phyloP scores from a whole-genome alignment of 1,140 invertebrate species.

The Cyphomyrmex costatus region DNA sequence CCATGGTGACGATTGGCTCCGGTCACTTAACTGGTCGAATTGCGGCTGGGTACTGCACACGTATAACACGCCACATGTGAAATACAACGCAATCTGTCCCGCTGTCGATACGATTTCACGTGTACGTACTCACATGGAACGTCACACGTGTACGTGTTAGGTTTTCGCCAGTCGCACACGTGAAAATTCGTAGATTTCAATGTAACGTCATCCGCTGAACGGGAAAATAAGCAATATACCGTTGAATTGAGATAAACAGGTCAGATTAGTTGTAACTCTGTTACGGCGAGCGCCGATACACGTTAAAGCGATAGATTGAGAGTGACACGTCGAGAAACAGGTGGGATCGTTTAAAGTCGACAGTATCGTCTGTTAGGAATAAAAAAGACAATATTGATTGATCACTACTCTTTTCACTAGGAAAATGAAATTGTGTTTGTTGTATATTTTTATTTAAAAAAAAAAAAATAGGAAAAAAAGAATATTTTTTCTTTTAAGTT shows the following conservation, averaged over 20 bases:
- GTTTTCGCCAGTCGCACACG: neutral
- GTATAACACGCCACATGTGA: constrained; percentile 47
- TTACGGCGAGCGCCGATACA: constrained; percentile 10
- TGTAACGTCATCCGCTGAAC: constrained; percentile 1
- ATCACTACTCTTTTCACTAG: neutral
- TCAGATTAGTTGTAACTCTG: constrained; percentile 33
- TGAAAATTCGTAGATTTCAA: constrained; percentile 14
- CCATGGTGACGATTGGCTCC: constrained; percentile 52
- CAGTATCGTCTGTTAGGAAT: neutral
- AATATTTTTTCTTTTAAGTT: neutral
- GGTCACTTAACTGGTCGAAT: constrained; percentile 39
- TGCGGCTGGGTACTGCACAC: constrained; percentile 16
- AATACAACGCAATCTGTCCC: constrained; percentile 73
- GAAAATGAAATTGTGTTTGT: neutral
- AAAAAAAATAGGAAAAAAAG: neutral
- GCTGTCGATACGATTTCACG: constrained; percentile 59
- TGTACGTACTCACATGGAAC: constrained; percentile 23
- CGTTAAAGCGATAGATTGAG: constrained; percentile 30
- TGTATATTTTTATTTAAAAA: neutral
- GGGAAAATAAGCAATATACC: constrained; percentile 54
- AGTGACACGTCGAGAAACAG: neutral
- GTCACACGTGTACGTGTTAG: constrained; percentile 4
- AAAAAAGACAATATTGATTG: neutral
- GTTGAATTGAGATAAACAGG: constrained; percentile 20
- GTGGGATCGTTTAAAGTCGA: constrained; percentile 22